Evolutionary conservation across 1,140 invertebrate genomes (phyloP).

Genomic region (Ceratosolen fusciceps): DNA sequence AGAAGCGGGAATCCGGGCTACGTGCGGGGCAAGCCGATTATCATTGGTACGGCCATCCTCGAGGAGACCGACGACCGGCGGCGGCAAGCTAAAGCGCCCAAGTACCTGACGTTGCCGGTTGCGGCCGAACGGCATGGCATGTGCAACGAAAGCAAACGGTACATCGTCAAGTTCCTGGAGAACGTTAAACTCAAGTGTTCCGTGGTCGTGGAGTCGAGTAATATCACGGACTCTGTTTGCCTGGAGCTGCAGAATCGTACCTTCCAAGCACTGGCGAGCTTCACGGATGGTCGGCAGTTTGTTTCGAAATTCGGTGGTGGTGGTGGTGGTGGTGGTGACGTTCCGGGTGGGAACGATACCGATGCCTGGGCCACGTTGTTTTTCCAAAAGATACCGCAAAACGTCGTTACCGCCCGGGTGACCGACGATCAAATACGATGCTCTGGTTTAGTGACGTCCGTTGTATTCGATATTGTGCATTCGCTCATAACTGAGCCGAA

Average conservation of each 20-base stretch:
- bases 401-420: conserved; percentile 55
- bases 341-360: conserved; percentile 63
- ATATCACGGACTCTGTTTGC: conserved; percentile 68
- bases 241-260: conserved; percentile 68
- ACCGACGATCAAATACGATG: conserved; percentile 62
- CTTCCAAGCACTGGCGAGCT: conserved; percentile 52
- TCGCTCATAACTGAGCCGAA: conserved; percentile 60
- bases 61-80: conserved; percentile 56
- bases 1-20: conserved; percentile 82
- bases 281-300: conserved; percentile 63
- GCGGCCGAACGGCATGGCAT: conserved; percentile 61
- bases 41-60: conserved; percentile 68
- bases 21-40: conserved; percentile 75
- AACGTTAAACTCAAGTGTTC: conserved; percentile 70
- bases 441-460: conserved; percentile 67
- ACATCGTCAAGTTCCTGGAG: conserved; percentile 70
- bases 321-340: too few relatives aligned
- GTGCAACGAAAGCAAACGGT: conserved; percentile 65
- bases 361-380: conserved; percentile 75
- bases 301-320: conserved; percentile 76
- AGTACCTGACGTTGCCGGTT: conserved; percentile 68
- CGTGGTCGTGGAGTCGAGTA: conserved; percentile 55
- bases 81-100: too few relatives aligned
- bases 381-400: conserved; percentile 60
- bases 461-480: conserved; percentile 72